These are phyloP conservation scores for Platorchestia sp. DNA, from an alignment of 1,140 invertebrate species.

Conservation along the genomic window DNA sequence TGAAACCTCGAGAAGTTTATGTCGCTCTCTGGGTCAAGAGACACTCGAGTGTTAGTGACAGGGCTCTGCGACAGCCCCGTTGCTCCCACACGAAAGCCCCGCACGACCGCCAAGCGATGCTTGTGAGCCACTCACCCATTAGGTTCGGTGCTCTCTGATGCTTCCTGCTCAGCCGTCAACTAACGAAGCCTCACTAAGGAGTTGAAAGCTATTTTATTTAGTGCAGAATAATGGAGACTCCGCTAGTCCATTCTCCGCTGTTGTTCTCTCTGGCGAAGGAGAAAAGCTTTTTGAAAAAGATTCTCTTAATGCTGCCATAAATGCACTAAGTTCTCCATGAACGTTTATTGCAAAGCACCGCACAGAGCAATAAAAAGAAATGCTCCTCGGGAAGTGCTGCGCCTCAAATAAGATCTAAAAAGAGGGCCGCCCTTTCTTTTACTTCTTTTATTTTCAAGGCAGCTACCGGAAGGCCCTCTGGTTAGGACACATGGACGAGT, in stretches of 20 bases:
- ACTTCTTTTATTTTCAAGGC: neutral
- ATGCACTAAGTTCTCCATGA: slow-evolving; percentile 47
- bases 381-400: slow-evolving; percentile 1
- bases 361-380: slow-evolving; percentile 43
- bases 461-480: neutral
- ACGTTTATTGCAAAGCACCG: slow-evolving; percentile 55
- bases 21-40: neutral
- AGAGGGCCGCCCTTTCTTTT: neutral
- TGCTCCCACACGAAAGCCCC: neutral
- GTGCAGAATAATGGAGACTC: neutral
- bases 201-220: slow-evolving; percentile 10
- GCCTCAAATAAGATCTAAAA: neutral
- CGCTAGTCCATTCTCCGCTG: neutral
- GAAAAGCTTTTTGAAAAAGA: slow-evolving; percentile 36
- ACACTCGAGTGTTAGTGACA: neutral
- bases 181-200: neutral
- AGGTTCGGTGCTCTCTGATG: neutral
- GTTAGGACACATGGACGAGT: neutral
- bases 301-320: slow-evolving; percentile 50
- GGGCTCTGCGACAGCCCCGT: too few relatives aligned
- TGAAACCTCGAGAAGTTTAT: neutral
- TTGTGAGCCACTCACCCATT: neutral
- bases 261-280: neutral
- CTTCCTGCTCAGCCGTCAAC: neutral
- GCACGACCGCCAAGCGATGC: neutral